phyloP scores from a whole-genome alignment of 2,797 vertebrate species.

The Rachycentron canadum region DNA sequence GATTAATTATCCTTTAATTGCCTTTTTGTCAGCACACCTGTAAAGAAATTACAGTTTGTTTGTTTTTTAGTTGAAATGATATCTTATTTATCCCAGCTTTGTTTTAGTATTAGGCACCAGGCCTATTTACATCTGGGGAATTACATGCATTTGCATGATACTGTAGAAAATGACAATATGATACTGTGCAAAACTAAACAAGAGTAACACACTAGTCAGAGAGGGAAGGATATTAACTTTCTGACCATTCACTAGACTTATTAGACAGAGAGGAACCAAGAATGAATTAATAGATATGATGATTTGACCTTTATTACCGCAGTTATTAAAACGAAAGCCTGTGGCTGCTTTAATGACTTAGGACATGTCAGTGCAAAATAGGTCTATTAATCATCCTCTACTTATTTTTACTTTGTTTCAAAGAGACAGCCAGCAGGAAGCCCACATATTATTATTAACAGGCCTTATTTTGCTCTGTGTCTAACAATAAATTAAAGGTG shows the following conservation, averaged over 20 bases:
- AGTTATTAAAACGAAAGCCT: slow-evolving; percentile 73
- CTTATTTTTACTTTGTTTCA: slow-evolving; percentile 33
- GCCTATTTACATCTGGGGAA: slow-evolving; percentile 17
- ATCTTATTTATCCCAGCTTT: slow-evolving; percentile 17
- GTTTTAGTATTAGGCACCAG: slow-evolving; percentile 12
- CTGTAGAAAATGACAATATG: background rate
- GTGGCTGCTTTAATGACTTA: slow-evolving; percentile 58
- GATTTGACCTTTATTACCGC: slow-evolving; percentile 64
- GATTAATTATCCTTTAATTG: background rate
- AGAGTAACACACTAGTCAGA: background rate
- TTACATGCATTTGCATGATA: slow-evolving; percentile 9
- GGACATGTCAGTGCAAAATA: slow-evolving; percentile 61
- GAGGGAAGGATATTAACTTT: slow-evolving; percentile 8
- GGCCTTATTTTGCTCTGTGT: slow-evolving; percentile 34
- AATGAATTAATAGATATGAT: slow-evolving; percentile 61
- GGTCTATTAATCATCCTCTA: slow-evolving; percentile 56
- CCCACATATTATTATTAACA: slow-evolving; percentile 44
- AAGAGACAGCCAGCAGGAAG: slow-evolving; percentile 20
- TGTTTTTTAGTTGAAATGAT: slow-evolving; percentile 4
- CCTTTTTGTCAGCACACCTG: slow-evolving; percentile 28
- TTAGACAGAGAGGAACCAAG: slow-evolving; percentile 24
- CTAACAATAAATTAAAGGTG: slow-evolving; percentile 48
- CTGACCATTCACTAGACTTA: slow-evolving; percentile 22
- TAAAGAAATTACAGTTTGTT: slow-evolving; percentile 8
- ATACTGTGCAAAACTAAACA: background rate